Evolutionary conservation across 2,113 vertebrate genomes (phyloP).

Genomic region (Salvelinus fontinalis): DNA sequence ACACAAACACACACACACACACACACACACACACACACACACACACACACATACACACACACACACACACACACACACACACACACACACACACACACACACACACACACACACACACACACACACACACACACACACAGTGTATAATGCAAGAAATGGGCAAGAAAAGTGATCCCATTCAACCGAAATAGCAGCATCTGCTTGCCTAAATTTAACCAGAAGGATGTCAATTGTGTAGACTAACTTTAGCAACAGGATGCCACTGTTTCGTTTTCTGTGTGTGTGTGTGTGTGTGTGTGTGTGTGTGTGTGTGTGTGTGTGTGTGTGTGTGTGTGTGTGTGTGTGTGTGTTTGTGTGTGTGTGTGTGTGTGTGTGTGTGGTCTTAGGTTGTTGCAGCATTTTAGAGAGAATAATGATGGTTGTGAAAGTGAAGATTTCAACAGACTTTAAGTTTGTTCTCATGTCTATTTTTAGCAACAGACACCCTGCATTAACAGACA

Average conservation of each 20-base stretch:
- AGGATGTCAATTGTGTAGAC: conserved; percentile 71
- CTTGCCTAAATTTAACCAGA: conserved; percentile 67
- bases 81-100: too few species aligned
- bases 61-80: too few species aligned
- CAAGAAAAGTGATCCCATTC: neutral
- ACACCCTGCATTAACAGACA: neutral
- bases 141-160: too few species aligned
- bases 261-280: conserved; percentile 46
- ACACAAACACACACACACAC: too few species aligned
- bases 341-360: conserved; percentile 9
- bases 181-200: conserved; percentile 66
- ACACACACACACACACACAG: neutral
- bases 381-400: conserved; percentile 45
- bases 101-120: too few species aligned
- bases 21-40: too few species aligned
- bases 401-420: conserved; percentile 65
- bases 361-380: conserved; percentile 14
- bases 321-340: neutral
- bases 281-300: neutral
- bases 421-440: conserved; percentile 66
- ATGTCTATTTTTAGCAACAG: conserved; percentile 67
- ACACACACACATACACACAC: too few species aligned
- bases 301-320: too few species aligned
- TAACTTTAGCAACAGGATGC: conserved; percentile 78
- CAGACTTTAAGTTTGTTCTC: conserved; percentile 63